Base-by-base conservation (phyloP, 2,113 vertebrate species). In the Paralichthys olivaceus region DNA sequence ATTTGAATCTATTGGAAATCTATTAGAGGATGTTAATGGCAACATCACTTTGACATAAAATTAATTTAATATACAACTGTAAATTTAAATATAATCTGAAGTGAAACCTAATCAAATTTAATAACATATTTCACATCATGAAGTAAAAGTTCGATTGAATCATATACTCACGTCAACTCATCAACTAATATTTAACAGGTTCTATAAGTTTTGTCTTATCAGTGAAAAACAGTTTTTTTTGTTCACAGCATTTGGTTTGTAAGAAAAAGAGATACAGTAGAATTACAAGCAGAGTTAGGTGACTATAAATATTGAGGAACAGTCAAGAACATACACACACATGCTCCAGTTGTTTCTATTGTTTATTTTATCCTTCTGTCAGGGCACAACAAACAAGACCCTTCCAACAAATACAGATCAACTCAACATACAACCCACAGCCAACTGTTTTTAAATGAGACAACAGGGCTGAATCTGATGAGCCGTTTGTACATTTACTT, bases 311-410 rank as follows among this genome's bases (percentile, higher is more conserved):
- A n/a, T 6, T 8, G 40, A 43, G 14, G 4, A 23, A 43, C 8
- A 71, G 9, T 61, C 19, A 71, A 59, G 9, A 68, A 49, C 45
- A 19, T 5, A 37, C 34, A 37, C 4, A 37, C 25, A 14, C 17
- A 23, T 11, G 49, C 72, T 25, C 15, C 45, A 40, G 29, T 64
- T 69, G 45, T 57, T 79, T 49, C 72, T 70, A 75, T 79, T 55
- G 22, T 92, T 90, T 89, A 90, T 91, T 90, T 69, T 57, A 85
- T 79, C 28, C 47, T 77, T 85, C 73, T 58, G 55, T 84, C 55
- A 72, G 64, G 60, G 69, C 55, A 86, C 29, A 82, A 25, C 61
- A 78, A 69, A 26, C 75, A 77, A 73, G 26, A 86, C 28, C 71
- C 53, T 69, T 76, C 61, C 34, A 72, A 78, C 43, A 72, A 69